Percentiles rank a stretch among this genome's conserved stretches.
These are phyloP conservation scores for Caenorhabditis auriculariae DNA, from an alignment of 2,888 invertebrate genomes.

Conservation along the genomic window DNA sequence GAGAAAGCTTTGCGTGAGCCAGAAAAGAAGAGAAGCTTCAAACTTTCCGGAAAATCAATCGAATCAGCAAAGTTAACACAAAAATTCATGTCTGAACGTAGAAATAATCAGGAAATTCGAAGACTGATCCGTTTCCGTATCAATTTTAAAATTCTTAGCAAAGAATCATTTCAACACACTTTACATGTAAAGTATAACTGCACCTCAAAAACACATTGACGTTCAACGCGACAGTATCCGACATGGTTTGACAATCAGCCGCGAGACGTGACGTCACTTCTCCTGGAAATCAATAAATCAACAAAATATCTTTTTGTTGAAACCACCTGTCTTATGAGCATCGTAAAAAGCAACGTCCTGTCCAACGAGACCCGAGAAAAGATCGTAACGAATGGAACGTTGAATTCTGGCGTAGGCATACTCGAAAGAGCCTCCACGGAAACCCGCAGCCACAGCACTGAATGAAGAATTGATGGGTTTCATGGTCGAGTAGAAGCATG, in stretches of 20 bases:
- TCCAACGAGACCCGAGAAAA: conserved; percentile 63
- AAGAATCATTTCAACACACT: too few species aligned
- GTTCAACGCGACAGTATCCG: conserved; percentile 65
- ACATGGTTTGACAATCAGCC: conserved; percentile 66
- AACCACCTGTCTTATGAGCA: conserved; percentile 66
- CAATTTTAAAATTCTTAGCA: too few species aligned
- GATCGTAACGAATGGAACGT: conserved; percentile 61
- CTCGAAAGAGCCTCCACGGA: conserved; percentile 64
- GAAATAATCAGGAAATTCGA: too few species aligned
- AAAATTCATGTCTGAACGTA: too few species aligned
- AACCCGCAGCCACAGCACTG: conserved; percentile 63
- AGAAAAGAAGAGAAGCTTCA: too few species aligned
- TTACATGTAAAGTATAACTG: too few species aligned
- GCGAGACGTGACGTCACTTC: conserved; percentile 66
- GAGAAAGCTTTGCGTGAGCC: too few species aligned
- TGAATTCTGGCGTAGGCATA: conserved; percentile 63
- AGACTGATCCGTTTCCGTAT: too few species aligned
- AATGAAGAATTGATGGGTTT: conserved; percentile 2
- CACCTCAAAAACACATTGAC: conserved; percentile 65
- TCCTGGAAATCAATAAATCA: conserved; percentile 24
- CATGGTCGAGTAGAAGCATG: neutral
- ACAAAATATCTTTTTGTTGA: neutral
- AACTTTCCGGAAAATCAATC: too few species aligned
- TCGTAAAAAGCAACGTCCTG: conserved; percentile 66
- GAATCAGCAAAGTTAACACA: too few species aligned